Base-by-base conservation (phyloP, 2,888 invertebrate genomes). In the Phrixothrix hirtus region DNA sequence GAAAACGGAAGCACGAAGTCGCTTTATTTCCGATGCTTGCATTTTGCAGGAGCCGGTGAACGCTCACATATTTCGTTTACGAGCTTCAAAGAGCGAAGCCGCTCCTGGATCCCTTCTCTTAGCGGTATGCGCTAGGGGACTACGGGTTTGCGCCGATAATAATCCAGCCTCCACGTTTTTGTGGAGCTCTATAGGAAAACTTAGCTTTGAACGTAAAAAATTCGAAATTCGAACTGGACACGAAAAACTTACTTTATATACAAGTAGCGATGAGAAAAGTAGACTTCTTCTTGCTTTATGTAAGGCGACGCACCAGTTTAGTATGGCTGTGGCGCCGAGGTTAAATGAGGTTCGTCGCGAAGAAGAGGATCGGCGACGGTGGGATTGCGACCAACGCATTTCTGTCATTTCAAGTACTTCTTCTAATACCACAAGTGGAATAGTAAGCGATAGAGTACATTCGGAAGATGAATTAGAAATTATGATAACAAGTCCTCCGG, bases 361-460 rank as follows among this genome's bases (percentile, higher is more conserved):
- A 50, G 92, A 95, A 75, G 91, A 92, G 73, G 92, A 92, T 75
- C 87, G 87, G 55, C 38, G 57, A 11, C 32, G 58, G 36, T 75
- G 74, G 74, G 75, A 72, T 55, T 71, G 73, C 58, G 78, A 75
- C 56, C 75, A 76, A 53, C 62, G 76, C 12, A 65, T 75, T 10
- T 75, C 75, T 5, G 76, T 95, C 17, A 93, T 95, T 70, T 93
- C 93, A 52, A 91, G 89, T 67, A 92, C 94, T 30, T 95, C 95
- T 67, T 95, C 95, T n/a, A 95, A 95, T 71, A 96, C 95, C 29
- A 96, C 96, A 14, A 95, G 95, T 17, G 96, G 96, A 51, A 95
- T 96, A 64, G 95, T 95, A 34, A 95, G 95, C 74, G 96, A 96
- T 75, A 85, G 94, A 62, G 93, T 94, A 46, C 94, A 95, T 73